Evolutionary conservation across 2,888 invertebrate genomes (phyloP), one percentile per base, ranked within the genome.

Genomic region (Thelaira solivaga): DNA sequence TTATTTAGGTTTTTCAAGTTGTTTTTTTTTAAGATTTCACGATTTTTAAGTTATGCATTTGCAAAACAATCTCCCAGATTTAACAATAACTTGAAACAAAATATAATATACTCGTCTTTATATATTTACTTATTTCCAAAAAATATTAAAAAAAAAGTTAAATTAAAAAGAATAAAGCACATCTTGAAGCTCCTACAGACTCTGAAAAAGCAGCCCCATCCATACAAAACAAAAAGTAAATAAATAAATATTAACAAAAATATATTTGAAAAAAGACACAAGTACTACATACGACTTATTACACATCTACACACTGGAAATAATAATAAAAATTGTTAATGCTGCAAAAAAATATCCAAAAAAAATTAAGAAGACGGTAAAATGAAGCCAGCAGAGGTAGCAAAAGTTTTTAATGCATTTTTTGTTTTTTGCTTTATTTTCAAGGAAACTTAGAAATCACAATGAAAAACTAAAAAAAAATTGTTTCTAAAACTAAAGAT

Each of bases 1-100:
- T 51, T 67, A 36, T 59, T 51, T 67, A 22, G 29, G 69, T 64
- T 64, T 57, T 72, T 22, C 8, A 13, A 55, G 10, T 53, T 29
- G 34, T 43, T 39, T 51, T 43, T 10, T 39, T 61, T 13, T 2
- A 47, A 61, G 64, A 65, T 74, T 78, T 78, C 78, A 78, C 78
- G 78, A 78, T 43, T 78, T 78, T 73, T 73, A 59, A 71, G 69
- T 74, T 78, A 78, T 69, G 69, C 68, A 68, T 78, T 74, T 78
- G 78, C 78, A 64, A 74, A 78, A 78, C 78, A 74, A 78, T 78
- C 74, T 71, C 74, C 69, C 69, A 68, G 57, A 73, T 68, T 72
- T 62, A 64, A 76, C 65, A 76, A 71, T 71, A 47, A 59, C 69
- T n/a, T 49, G 10, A 36, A 39, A 34, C 45, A 13, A 39, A 55